These are phyloP conservation scores for Donacobius atricapilla DNA, from an alignment of 2,113 vertebrate species.

Conservation along the genomic window DNA sequence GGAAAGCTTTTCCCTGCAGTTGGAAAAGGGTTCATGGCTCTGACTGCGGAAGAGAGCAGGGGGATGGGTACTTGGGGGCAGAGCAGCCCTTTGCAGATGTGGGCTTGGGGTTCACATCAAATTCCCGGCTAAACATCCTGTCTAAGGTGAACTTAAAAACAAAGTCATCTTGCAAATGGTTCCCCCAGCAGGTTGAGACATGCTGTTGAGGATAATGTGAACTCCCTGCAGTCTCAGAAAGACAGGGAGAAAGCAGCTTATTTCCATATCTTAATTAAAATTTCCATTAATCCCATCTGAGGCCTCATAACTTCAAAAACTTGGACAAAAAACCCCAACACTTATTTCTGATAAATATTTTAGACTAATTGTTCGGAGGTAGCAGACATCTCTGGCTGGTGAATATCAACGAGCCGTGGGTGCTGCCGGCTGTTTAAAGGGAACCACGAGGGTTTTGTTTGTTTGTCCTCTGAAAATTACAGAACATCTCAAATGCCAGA, in stretches of 20 bases:
- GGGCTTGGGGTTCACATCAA: not conserved
- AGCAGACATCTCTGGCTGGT: slow-evolving; percentile 57
- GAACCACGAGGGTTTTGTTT: not conserved
- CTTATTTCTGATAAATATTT: slow-evolving; percentile 72
- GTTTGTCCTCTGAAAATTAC: slow-evolving; percentile 49
- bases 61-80: rapidly evolving
- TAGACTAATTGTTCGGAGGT: slow-evolving; percentile 58
- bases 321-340: slow-evolving; percentile 43
- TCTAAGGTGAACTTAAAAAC: slow-evolving; percentile 42
- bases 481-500: not conserved
- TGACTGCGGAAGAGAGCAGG: too few relatives aligned
- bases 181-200: slow-evolving; percentile 52
- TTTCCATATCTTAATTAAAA: slow-evolving; percentile 76
- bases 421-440: not conserved
- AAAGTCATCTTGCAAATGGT: slow-evolving; percentile 41
- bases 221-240: slow-evolving; percentile 57
- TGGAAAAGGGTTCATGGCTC: not conserved
- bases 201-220: slow-evolving; percentile 54
- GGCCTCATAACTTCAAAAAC: slow-evolving; percentile 68
- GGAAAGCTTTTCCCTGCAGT: not conserved
- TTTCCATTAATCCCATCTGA: slow-evolving; percentile 75
- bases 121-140: not conserved
- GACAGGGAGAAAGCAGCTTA: slow-evolving; percentile 67
- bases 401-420: slow-evolving; percentile 43
- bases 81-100: not conserved